phyloP scores from a whole-genome alignment of 2,888 invertebrate genomes.

The Spilarctia lutea region DNA sequence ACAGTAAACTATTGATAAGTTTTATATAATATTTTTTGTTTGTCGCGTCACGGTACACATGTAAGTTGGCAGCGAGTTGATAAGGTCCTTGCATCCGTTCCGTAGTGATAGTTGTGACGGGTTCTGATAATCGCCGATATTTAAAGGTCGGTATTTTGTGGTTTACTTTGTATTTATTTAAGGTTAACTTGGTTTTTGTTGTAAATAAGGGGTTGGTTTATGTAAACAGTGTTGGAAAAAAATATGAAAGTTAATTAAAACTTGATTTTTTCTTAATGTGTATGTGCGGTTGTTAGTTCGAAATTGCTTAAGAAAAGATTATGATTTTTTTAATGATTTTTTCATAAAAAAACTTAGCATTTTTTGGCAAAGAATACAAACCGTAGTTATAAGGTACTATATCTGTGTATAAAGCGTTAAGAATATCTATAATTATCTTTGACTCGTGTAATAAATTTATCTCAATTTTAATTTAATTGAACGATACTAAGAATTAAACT shows the following conservation, averaged over 20 bases:
- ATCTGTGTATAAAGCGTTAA: not conserved
- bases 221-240: too few species aligned
- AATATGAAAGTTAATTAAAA: too few species aligned
- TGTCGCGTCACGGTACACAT: slow-evolving; percentile 57
- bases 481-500: slow-evolving; percentile 4
- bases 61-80: slow-evolving; percentile 57
- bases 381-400: not conserved
- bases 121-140: slow-evolving; percentile 35
- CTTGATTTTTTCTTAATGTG: too few species aligned
- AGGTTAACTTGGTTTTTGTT: not conserved
- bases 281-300: too few species aligned
- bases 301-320: too few species aligned
- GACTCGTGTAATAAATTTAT: not conserved
- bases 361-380: not conserved
- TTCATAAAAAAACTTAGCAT: too few species aligned
- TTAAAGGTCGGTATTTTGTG: slow-evolving; percentile 38
- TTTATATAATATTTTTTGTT: slow-evolving; percentile 58
- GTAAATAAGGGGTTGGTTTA: not conserved
- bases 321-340: too few species aligned
- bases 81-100: slow-evolving; percentile 63
- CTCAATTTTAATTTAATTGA: not conserved
- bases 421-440: not conserved
- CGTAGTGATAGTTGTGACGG: slow-evolving; percentile 50
- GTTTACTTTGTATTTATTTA: slow-evolving; percentile 13
- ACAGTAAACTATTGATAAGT: slow-evolving; percentile 59